Conservation (phyloP, 2,113 vertebrate genomes). For the Lanius ludovicianus region DNA sequence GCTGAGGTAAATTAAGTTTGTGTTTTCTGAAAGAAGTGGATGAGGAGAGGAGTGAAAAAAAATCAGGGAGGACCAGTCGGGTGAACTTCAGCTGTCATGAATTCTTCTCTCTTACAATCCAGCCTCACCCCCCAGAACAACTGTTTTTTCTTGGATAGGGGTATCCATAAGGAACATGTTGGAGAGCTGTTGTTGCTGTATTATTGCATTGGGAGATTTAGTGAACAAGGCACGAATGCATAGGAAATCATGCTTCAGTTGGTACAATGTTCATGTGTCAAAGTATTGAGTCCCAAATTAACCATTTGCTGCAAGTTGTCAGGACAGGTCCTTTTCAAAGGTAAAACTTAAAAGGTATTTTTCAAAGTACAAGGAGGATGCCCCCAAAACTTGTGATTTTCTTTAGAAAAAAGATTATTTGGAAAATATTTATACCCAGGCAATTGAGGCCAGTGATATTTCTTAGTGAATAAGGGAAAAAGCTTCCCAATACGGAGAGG, state of each 20-base stretch:
- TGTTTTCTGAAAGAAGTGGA: neutral
- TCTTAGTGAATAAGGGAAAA: neutral
- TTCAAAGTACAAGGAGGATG: neutral
- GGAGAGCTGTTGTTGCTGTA: neutral
- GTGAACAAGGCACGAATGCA: neutral
- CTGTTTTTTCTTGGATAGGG: neutral
- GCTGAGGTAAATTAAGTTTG: conserved; percentile 3
- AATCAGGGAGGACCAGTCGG: neutral
- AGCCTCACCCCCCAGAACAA: neutral
- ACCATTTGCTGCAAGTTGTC: neutral
- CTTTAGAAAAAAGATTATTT: neutral
- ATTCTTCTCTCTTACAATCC: neutral
- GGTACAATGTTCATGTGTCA: neutral
- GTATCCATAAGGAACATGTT: neutral
- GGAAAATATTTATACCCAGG: neutral
- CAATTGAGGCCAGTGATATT: neutral
- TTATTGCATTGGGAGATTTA: neutral
- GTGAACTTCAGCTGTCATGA: neutral
- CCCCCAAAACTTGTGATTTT: neutral
- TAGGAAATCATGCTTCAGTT: neutral
- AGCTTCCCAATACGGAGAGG: neutral
- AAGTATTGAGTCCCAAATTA: neutral
- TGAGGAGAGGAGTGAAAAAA: neutral
- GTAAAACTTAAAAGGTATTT: neutral
- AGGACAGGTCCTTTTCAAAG: neutral